Evolutionary conservation across 2,888 invertebrate species (phyloP), one percentile per base, ranked within the genome.

Genomic region (Gymnosoma rotundatum): DNA sequence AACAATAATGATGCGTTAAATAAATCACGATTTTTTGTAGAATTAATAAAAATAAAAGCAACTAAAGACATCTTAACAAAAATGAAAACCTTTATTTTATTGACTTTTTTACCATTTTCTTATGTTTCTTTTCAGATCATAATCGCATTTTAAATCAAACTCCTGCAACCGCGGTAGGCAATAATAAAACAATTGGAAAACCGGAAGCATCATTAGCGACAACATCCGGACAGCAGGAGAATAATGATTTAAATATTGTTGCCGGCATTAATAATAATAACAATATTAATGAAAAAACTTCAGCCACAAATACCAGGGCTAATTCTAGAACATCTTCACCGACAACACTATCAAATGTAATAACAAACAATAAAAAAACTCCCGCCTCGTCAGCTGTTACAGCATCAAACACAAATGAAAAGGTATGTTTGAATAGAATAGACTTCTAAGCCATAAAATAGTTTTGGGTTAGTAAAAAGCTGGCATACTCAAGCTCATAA

Each of bases 121-220:
- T 60, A 18, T 52, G 7, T 18, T 1, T 63, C 50, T 64, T 87
- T 87, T 14, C 79, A 88, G 88, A 88, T 86, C 87, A 87, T 83
- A 88, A 86, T 87, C 87, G 86, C 50, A 86, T 79, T 50, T 69
- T 76, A 69, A 84, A 84, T 75, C 80, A 61, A 66, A 70, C 86
- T 16, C 79, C 66, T 78, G 42, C 82, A 58, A 63, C 86, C 66
- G 6, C 86, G 80, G 38, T 76, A 67, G 66, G 70, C 48, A 79
- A 79, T 42, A 73, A 42, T 54, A 76, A 83, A 81, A 48, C 45
- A 58, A 79, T 76, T 67, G 82, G 82, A 60, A 86, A 86, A 75
- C 48, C 85, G 18, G 87, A 87, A 67, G 79, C 85, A 21, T 66
- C 73, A 36, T 52, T 73, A 45, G 64, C 64, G 52, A 21, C 87